Base-by-base conservation (phyloP, 1,140 invertebrate species). In the Trachymyrmex cornetzi region DNA sequence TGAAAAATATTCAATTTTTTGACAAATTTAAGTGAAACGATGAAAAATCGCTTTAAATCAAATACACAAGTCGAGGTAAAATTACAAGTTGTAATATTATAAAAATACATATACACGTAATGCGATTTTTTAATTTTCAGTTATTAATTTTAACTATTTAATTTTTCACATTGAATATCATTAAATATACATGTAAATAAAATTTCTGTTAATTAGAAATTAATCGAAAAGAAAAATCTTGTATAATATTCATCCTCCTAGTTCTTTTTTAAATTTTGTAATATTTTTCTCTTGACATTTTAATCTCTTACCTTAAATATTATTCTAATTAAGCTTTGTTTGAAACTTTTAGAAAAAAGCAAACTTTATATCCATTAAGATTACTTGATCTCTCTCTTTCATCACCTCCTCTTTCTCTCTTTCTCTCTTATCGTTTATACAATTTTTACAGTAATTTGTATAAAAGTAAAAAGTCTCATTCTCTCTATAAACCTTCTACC, bases 301-400 rank as follows among this genome's bases (percentile, higher is more conserved):
- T n/a, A 48, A 64, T 22, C n/a, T 64, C 30, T 6, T n/a, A 9
- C 12, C 5, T 74, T 57, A 74, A 74, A 74, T 74, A 57, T 74
- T 74, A 44, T 30, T 12, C 19, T 48, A 50, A 79, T 53, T 66
- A 53, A 66, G 14, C 27, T 30, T 34, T 22, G 11, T 19, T 48
- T 55, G 19, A 34, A 53, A 80, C 11, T 67, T 38, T 44, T 75
- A 50, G n/a, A 69, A 48, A 55, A 30, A 6, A 55, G 14, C 0
- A 30, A 19, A 67, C 12, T 67, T 53, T 34, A 19, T 69, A 44
- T 44, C 16, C 22, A 55, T 81, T 27, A 30, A 67, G 24, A 53
- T 63, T 1, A 1, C 57, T 11, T n/a, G n/a, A n/a, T 34, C 16
- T 34, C 7, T 38, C 7, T 44, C 11, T 22, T n/a, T n/a, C n/a